phyloP scores from a whole-genome alignment of 1,140 invertebrate genomes.

The Drosophila mojavensis region DNA sequence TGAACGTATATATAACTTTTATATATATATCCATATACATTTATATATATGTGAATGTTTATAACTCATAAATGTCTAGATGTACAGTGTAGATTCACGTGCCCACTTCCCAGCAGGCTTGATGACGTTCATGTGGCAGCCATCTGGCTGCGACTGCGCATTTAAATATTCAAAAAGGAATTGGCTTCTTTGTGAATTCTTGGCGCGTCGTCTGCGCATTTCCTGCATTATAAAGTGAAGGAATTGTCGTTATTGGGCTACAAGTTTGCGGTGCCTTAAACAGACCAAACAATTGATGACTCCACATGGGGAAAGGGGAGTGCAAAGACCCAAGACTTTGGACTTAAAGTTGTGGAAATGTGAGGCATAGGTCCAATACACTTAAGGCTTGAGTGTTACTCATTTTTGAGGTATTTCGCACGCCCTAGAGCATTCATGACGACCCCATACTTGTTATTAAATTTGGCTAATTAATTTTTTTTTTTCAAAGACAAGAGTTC shows the following conservation, averaged over 20 bases:
- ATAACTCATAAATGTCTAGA: not conserved
- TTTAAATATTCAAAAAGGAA: slow-evolving; percentile 44
- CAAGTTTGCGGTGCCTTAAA: slow-evolving; percentile 8
- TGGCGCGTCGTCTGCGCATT: slow-evolving; percentile 22
- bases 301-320: slow-evolving; percentile 24
- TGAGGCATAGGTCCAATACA: slow-evolving; percentile 14
- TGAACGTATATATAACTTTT: not conserved
- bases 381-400: slow-evolving; percentile 21
- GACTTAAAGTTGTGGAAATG: too few relatives aligned
- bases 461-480: slow-evolving; percentile 33
- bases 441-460: too few relatives aligned
- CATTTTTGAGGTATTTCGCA: not conserved
- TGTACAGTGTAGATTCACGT: not conserved
- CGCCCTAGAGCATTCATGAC: not conserved
- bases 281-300: slow-evolving; percentile 33
- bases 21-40: not conserved
- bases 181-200: slow-evolving; percentile 27
- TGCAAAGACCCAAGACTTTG: slow-evolving; percentile 2
- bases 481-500: slow-evolving; percentile 13
- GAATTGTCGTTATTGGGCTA: slow-evolving; percentile 16
- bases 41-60: not conserved
- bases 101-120: not conserved
- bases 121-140: slow-evolving; percentile 35
- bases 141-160: slow-evolving; percentile 36
- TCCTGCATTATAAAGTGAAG: slow-evolving; percentile 32